Conservation (phyloP, 2,888 invertebrate genomes). For the Oxyteleia sp. region DNA sequence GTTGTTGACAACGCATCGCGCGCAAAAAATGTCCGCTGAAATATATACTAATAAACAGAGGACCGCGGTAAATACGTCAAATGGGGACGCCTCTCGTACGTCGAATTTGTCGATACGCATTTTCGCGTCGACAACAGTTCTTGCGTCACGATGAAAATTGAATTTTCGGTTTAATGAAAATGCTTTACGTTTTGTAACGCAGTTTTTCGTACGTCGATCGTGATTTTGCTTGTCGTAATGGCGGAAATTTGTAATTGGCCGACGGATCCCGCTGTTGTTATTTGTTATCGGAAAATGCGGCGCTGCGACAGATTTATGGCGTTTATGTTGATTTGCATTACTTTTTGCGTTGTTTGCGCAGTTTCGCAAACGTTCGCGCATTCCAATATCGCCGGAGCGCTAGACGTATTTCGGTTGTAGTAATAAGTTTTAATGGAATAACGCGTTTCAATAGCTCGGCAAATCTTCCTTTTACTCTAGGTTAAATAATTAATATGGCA, state of each 20-base stretch:
- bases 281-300: constrained; percentile 13
- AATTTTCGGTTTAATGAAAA: constrained; percentile 25
- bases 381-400: too few relatives aligned
- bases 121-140: constrained; percentile 26
- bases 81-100: neutral
- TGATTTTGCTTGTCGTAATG: constrained; percentile 31
- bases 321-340: constrained; percentile 30
- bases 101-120: constrained; percentile 35
- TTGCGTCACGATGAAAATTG: constrained; percentile 19
- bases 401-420: neutral
- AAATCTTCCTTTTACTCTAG: too few relatives aligned
- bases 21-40: constrained; percentile 20
- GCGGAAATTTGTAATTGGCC: constrained; percentile 25
- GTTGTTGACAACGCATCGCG: constrained; percentile 39
- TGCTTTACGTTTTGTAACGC: constrained; percentile 8
- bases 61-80: constrained; percentile 21
- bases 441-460: neutral
- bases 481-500: too few relatives aligned
- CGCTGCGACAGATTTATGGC: neutral
- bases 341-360: constrained; percentile 6
- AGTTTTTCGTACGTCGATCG: neutral
- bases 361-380: neutral
- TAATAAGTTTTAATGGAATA: neutral
- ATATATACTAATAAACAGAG: constrained; percentile 57
- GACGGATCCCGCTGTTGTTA: constrained; percentile 11